Base-by-base conservation (phyloP, 2,113 vertebrate species). In the Cyanocitta stelleri region DNA sequence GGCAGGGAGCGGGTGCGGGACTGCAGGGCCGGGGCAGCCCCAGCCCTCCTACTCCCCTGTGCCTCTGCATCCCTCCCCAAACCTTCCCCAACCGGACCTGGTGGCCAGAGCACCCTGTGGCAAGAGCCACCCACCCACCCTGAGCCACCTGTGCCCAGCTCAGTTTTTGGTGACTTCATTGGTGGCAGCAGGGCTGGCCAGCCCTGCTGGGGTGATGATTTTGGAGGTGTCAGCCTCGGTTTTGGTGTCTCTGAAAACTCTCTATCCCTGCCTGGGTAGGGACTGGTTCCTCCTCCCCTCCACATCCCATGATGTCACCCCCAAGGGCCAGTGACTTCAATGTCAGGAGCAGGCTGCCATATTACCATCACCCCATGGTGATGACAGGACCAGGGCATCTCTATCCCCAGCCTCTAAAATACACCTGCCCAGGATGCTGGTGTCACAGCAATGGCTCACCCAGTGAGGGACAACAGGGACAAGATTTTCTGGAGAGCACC, bases 61-160 rank as follows among this genome's bases (percentile, higher is more conserved):
- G 8, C 81, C 64, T 80, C 67, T 2, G 0, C 41, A 29, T 32
- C 10, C 4, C 56, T 83, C 80, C 83, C 83, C 69, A 55, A 13
- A 63, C 35, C 80, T 64, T 54, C 80, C 87, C 83, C 54, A 11
- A 2, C 49, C 4, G 1, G 58, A 66, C 48, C 76, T 5, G 22
- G 80, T 13, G 30, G 44, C 10, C 4, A n/a, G 62, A 83, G 54
- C 43, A 8, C 26, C 51, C 23, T 3, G 35, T 52, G 56, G 26
- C 7, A 5, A 76, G 62, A 44, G 78, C 16, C 78, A 37, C 43
- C 32, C 6, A 1, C 30, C 41, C 29, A 7, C 17, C 46, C 39
- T 0, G 1, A 69, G 76, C 49, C 44, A 7, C n/a, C 33, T 1
- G 48, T 48, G 3, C 20, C 27, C 11, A 0, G n/a, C 49, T 73